Evolutionary conservation across 2,113 vertebrate species (phyloP), one percentile per base, ranked within the genome.

Genomic region (Cyprinus carpio): DNA sequence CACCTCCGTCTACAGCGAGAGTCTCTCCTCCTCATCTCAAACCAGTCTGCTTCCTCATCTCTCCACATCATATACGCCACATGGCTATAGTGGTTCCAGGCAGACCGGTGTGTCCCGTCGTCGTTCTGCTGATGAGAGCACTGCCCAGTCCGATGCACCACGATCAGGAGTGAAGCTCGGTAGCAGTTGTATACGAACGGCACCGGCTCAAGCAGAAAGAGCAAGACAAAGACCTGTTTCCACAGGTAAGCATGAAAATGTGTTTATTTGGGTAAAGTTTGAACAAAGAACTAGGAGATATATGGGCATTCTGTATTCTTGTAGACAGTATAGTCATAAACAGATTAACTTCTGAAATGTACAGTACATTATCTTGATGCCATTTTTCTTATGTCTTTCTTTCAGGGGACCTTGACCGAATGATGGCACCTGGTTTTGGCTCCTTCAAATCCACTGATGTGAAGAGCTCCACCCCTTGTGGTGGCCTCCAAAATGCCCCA

Each of bases 1-100:
- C 89, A 97, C 96, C 0, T 99, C 98, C 0, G 96, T 99, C 88
- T 97, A 96, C 94, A 98, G 97, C 1, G 97, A 97, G 85, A 95
- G 93, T 84, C 87, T 96, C 49, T 96, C 95, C n/a, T 94, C 93
- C 0, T 96, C 95, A 0, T 97, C 96, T 18, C 94, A 95, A 87
- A 92, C 93, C 31, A 95, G 93, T 84, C 91, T 95, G 75, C 93
- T 94, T 85, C 94, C 4, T 2, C 62, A 67, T 6, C 88, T 88
- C 82, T 86, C 88, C 86, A 93, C 85, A 74, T 82, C 89, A 10
- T 81, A 89, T n/a, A 84, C 65, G 43, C 81, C 85, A 43, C 86
- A 72, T 78, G 18, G 49, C 86, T 69, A 88, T 49, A 82, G 75
- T 87, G 20, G 90, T 82, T 89, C 90, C 83, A 15, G 85, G 84